These are phyloP conservation scores for Ophioderma brevispina DNA, from an alignment of 35 echinoderm and acorn worm genomes.

Conservation along the genomic window DNA sequence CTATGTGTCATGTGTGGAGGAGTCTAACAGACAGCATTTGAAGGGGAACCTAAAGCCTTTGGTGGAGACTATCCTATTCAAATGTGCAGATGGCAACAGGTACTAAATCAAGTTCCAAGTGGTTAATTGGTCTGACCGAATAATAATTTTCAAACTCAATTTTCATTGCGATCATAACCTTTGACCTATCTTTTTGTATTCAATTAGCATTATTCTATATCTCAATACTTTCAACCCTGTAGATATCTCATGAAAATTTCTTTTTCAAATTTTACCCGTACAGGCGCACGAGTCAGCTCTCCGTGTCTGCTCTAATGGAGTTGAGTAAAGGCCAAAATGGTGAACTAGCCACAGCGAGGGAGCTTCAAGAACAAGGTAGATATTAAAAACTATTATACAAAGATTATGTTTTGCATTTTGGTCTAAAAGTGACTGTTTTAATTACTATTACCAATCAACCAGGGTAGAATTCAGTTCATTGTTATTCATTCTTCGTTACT, in stretches of 20 bases:
- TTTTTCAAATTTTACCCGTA: neutral
- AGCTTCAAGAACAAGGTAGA: slow-evolving; percentile 61
- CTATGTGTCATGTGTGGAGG: slow-evolving; percentile 49
- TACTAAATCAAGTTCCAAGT: neutral
- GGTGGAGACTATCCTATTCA: slow-evolving; percentile 67
- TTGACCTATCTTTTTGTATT: too few relatives aligned
- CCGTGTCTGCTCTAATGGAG: slow-evolving; percentile 74
- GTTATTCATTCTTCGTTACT: too few relatives aligned
- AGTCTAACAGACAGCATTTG: slow-evolving; percentile 30
- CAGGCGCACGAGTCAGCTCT: slow-evolving; percentile 74
- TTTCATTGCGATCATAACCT: neutral
- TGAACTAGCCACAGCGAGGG: slow-evolving; percentile 63
- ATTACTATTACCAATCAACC: too few relatives aligned
- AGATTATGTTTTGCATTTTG: too few relatives aligned
- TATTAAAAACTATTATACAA: too few relatives aligned
- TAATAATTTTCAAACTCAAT: neutral
- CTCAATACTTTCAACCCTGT: too few relatives aligned
- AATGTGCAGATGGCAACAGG: slow-evolving; percentile 89
- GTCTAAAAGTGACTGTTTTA: too few relatives aligned
- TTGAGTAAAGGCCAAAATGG: slow-evolving; percentile 65
- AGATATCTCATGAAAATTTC: neutral
- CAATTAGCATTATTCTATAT: too few relatives aligned
- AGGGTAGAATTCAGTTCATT: too few relatives aligned
- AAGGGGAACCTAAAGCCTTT: slow-evolving; percentile 52
- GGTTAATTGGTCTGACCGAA: neutral